Percentiles rank a stretch among this genome's conserved stretches.
Evolutionary conservation across 2,113 vertebrate genomes (phyloP).

Genomic region (Sceloporus undulatus): DNA sequence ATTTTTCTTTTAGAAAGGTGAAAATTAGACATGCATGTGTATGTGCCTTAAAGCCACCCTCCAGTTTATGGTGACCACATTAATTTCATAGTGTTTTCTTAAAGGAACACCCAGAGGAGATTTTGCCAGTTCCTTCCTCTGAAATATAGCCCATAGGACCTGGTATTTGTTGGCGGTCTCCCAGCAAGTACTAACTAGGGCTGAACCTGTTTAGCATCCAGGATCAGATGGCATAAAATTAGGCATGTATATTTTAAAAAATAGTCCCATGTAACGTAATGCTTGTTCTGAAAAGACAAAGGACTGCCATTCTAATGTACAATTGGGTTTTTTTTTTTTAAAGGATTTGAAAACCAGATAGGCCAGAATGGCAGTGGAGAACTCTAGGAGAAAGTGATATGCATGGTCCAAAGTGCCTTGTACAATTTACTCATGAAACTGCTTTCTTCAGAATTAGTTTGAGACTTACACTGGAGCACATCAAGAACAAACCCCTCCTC

Average conservation of each 20-base stretch:
- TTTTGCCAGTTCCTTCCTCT: too few species aligned
- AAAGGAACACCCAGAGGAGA: too few species aligned
- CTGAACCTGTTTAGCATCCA: too few species aligned
- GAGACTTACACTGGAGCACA: constrained; percentile 29
- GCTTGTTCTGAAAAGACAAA: not conserved
- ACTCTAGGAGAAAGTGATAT: constrained; percentile 41
- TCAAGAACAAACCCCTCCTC: not conserved
- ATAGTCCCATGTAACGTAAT: not conserved
- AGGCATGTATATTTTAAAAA: too few species aligned
- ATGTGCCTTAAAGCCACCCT: too few species aligned
- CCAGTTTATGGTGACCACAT: too few species aligned
- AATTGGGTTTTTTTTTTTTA: not conserved
- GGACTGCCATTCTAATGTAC: not conserved
- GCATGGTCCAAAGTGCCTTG: constrained; percentile 28
- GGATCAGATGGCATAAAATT: too few species aligned
- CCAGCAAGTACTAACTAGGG: too few species aligned
- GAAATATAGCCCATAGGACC: too few species aligned
- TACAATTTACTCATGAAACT: constrained; percentile 35
- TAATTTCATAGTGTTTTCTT: too few species aligned
- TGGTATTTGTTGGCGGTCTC: too few species aligned
- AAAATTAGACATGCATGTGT: not conserved
- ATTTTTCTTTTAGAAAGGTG: not conserved
- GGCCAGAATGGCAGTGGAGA: constrained; percentile 14
- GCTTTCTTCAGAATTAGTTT: constrained; percentile 44
- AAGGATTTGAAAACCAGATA: not conserved